Percentiles rank a stretch among this genome's conserved stretches.
These are phyloP conservation scores for Drosophila pseudotalamancana DNA, from an alignment of 2,888 invertebrate genomes.

Conservation along the genomic window DNA sequence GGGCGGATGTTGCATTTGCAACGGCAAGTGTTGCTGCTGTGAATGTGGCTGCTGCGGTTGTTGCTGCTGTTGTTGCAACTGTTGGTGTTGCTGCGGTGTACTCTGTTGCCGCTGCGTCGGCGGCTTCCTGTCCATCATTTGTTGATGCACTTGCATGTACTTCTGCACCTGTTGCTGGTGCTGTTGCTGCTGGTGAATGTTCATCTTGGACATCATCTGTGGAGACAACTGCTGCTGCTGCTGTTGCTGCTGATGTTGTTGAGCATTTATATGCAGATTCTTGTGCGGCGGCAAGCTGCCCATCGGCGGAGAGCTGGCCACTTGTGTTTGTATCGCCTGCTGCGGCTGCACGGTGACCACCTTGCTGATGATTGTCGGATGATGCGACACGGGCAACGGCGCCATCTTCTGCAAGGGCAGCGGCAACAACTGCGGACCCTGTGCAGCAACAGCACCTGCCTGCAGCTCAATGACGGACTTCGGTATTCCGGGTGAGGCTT, in stretches of 20 bases:
- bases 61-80: slow-evolving; percentile 54
- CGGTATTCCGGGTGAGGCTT: slow-evolving; percentile 36
- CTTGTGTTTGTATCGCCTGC: slow-evolving; percentile 76
- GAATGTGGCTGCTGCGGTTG: slow-evolving; percentile 64
- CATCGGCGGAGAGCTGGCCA: slow-evolving; percentile 56
- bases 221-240: slow-evolving; percentile 69
- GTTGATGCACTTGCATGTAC: slow-evolving; percentile 81
- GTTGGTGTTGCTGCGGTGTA: slow-evolving; percentile 45
- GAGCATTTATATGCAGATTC: slow-evolving; percentile 56
- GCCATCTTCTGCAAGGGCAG: slow-evolving; percentile 78
- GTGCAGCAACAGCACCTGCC: slow-evolving; percentile 41
- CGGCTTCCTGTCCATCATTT: slow-evolving; percentile 64
- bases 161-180: slow-evolving; percentile 74
- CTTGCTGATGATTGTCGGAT: slow-evolving; percentile 81
- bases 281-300: slow-evolving; percentile 65
- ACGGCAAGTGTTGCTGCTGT: slow-evolving; percentile 53
- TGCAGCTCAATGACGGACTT: slow-evolving; percentile 83
- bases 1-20: slow-evolving; percentile 45
- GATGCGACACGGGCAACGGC: slow-evolving; percentile 70
- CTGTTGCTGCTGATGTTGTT: slow-evolving; percentile 49
- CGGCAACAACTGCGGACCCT: slow-evolving; percentile 64
- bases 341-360: slow-evolving; percentile 82
- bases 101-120: slow-evolving; percentile 47
- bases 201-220: slow-evolving; percentile 78
- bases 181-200: slow-evolving; percentile 66